Base-by-base conservation (phyloP, 2,888 invertebrate species). In the Perithous albicinctus region DNA sequence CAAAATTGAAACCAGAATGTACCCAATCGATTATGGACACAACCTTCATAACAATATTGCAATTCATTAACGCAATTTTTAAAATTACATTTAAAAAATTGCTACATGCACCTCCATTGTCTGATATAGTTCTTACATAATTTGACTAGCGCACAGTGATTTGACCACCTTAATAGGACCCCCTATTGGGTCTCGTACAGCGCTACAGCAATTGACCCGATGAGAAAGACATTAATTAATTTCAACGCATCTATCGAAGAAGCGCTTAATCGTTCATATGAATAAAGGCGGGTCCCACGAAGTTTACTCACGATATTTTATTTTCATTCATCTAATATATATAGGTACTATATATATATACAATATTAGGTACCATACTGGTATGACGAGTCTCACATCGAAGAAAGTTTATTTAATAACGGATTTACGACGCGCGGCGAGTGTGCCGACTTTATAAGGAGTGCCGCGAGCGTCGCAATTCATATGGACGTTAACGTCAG, bases 151-250 rank as follows among this genome's bases (percentile, higher is more conserved):
- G 6, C 1, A 2, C 18, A 20, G 5, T 48, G 1, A 7, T 1
- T 6, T 18, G 48, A 1, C 6, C 18, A 48, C 20, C 48, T 48
- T 48, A 18, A 72, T 54, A 46, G 64, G 64, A n/a, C 56, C 29
- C 1, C 46, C 35, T 41, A 48, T 41, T 70, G 38, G 59, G 6
- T 18, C 41, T 7, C 29, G 20, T 59, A n/a, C 41, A 59, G 56
- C 59, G 43, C 35, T 8, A 18, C n/a, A n/a, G 56, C 61, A 59
- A 41, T 67, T 81, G 80, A 81, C 80, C 77, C 77, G 63, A 32
- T 35, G 38, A 64, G 38, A 67, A 38, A 63, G 77, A 72, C 74
- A 77, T 81, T 81, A 74, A 81, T 81, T 81, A 78, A 81, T 81
- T 81, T 78, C 77, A 41, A 70, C 59, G 64, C 56, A 74, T 64